Evolutionary conservation across 2,888 invertebrate species (phyloP), one percentile per base, ranked within the genome.

Genomic region (Coecobrya sp.): DNA sequence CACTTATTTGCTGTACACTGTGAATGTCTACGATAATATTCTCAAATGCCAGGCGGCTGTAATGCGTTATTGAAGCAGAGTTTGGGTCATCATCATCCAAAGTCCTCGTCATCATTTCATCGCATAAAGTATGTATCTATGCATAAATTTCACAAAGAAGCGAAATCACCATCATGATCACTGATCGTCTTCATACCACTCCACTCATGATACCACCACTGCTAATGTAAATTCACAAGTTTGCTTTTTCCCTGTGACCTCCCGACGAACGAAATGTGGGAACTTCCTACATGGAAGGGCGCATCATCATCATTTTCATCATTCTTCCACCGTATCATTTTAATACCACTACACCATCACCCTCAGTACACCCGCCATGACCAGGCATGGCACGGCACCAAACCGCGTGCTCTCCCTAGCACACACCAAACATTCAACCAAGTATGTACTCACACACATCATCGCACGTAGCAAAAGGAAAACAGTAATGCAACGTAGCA

Each of bases 51-150:
- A 81, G 59, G 79, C 55, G 45, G 25, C 16, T 25, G 30, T 27
- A 65, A 73, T 73, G 45, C n/a, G 36, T 7, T 36, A 36, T 36
- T 36, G 36, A 36, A 36, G 7, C 36, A 36, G 36, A 36, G 73
- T 13, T 36, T 13, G n/a, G 85, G 86, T 90, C 90, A 90, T 90
- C 89, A 89, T 89, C 42, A 89, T 89, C 84, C 42, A 65, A 89
- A 73, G 62, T 85, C 86, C 79, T 85, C 76, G 85, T 90, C 85
- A 90, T 85, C 85, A 84, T 89, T 89, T 70, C 89, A 90, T 90
- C 84, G 36, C 36, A 36, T 36, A 81, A 89, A 42, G 42, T 55
- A 68, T 89, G 55, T 84, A 84, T 55, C 52, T 84, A 49, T 73
- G 52, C 70, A 84, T 59, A 82, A 36, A 36, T 36, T 79, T 79